These are phyloP conservation scores for Drosophila prolongata DNA, from an alignment of 2,888 invertebrate genomes.

Conservation along the genomic window DNA sequence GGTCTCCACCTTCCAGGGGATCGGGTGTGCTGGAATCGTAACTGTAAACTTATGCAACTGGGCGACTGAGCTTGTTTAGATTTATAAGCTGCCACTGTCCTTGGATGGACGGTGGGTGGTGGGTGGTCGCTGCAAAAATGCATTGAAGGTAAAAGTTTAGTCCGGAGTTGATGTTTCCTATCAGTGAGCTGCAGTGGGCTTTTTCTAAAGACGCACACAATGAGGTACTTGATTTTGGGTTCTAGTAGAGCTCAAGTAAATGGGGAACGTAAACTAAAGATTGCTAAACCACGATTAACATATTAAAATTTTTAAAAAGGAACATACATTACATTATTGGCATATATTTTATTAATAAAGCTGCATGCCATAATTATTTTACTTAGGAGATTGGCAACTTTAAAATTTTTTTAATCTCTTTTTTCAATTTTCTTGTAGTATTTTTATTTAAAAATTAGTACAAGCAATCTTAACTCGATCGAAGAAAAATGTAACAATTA, in stretches of 20 bases:
- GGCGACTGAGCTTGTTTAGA: slow-evolving; percentile 55
- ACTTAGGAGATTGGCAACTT: too few relatives aligned
- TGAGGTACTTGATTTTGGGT: slow-evolving; percentile 1
- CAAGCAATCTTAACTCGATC: too few relatives aligned
- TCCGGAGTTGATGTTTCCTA: slow-evolving; percentile 27
- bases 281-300: neutral
- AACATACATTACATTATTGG: too few relatives aligned
- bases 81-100: slow-evolving; percentile 47
- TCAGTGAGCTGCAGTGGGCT: slow-evolving; percentile 14
- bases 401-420: too few relatives aligned
- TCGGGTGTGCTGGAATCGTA: slow-evolving; percentile 10
- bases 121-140: neutral
- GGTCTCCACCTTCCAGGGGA: slow-evolving; percentile 8
- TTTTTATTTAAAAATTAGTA: too few relatives aligned
- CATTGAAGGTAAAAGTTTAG: slow-evolving; percentile 7
- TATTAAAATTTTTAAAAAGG: too few relatives aligned
- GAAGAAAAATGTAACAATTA: too few relatives aligned
- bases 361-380: too few relatives aligned
- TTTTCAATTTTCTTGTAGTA: too few relatives aligned
- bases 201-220: slow-evolving; percentile 2
- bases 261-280: neutral
- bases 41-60: slow-evolving; percentile 59
- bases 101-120: slow-evolving; percentile 8
- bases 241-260: neutral
- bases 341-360: too few relatives aligned